These are phyloP conservation scores for Anas flavirostris DNA, from an alignment of 2,797 vertebrate species.

Conservation along the genomic window DNA sequence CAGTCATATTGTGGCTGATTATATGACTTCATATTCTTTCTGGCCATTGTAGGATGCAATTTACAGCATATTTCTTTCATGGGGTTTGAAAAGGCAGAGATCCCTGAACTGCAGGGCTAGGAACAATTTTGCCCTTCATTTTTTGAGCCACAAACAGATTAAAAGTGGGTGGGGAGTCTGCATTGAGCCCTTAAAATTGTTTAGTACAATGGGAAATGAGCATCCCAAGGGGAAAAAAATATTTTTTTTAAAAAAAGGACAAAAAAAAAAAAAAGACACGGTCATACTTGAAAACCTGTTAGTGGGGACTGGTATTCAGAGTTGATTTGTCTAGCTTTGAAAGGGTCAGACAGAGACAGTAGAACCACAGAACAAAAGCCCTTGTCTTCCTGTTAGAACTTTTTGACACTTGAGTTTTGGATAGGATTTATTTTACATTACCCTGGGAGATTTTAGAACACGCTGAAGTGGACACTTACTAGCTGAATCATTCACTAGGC, in stretches of 20 bases:
- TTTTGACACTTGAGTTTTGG: background rate
- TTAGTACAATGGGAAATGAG: background rate
- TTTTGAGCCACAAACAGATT: background rate
- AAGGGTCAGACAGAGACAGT: background rate
- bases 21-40: background rate
- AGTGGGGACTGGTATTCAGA: background rate
- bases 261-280: background rate
- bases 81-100: background rate
- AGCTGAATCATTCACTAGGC: background rate
- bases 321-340: background rate
- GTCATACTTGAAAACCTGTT: background rate
- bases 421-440: background rate
- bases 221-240: background rate
- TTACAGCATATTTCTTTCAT: background rate
- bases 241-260: too few species aligned
- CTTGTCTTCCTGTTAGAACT: background rate
- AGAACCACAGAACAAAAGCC: fast-evolving
- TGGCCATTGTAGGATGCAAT: background rate
- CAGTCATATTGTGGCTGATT: conserved; percentile 3
- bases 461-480: fast-evolving
- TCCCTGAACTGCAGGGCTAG: background rate
- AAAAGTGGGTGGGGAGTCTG: background rate
- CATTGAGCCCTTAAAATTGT: background rate
- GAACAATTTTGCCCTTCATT: background rate
- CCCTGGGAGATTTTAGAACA: fast-evolving